phyloP scores from a whole-genome alignment of 2,113 vertebrate species.

The Brachypodius melanocephalos region DNA sequence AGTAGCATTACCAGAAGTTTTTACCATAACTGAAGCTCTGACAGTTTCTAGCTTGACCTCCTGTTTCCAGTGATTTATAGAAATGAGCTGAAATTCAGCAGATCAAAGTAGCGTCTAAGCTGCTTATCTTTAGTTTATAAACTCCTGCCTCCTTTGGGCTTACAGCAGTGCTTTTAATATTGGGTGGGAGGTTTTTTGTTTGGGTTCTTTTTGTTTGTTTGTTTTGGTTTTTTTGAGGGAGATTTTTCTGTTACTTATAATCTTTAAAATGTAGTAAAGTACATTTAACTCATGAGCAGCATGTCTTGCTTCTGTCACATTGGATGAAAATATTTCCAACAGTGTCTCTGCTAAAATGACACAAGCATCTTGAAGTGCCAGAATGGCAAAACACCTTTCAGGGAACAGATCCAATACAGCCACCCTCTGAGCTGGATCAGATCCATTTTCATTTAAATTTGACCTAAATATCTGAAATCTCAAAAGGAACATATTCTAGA shows the following conservation, averaged over 20 bases:
- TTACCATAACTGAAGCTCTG: background rate
- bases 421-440: conserved; percentile 1
- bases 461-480: conserved; percentile 20
- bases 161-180: background rate
- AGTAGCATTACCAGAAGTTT: background rate
- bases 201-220: background rate
- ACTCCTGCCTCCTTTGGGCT: background rate
- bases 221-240: background rate
- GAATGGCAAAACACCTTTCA: conserved; percentile 39
- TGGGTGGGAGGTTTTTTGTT: background rate
- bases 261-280: background rate
- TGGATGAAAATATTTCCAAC: conserved; percentile 16
- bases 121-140: conserved; percentile 33
- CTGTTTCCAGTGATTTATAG: conserved; percentile 9
- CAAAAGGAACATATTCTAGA: background rate
- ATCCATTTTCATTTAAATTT: conserved; percentile 41
- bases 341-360: conserved; percentile 9
- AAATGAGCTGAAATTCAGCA: conserved; percentile 14
- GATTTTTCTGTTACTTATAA: background rate
- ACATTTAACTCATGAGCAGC: background rate
- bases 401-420: conserved; percentile 8
- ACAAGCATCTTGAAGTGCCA: background rate
- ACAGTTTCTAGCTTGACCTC: background rate
- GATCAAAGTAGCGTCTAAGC: conserved; percentile 16
- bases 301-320: background rate